Evolutionary conservation across 2,113 vertebrate genomes (phyloP).

Genomic region (Pyrgilauda ruficollis): DNA sequence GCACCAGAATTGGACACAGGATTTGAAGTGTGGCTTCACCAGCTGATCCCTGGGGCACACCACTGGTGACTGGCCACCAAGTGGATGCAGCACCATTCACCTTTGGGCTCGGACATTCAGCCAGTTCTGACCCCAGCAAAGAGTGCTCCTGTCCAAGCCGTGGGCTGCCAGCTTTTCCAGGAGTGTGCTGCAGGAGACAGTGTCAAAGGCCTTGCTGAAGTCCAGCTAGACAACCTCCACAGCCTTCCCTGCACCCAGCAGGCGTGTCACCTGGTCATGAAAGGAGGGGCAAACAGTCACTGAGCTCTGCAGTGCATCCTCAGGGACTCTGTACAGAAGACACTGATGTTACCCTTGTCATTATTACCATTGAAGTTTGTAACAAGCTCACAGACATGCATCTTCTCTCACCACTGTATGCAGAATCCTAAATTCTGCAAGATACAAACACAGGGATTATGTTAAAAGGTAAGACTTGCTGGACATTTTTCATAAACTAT

Average conservation of each 20-base stretch:
- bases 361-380: background rate
- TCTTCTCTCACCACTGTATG: background rate
- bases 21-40: background rate
- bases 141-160: accelerated
- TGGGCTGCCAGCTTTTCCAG: background rate
- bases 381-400: accelerated
- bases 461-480: background rate
- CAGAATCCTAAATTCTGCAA: background rate
- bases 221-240: background rate
- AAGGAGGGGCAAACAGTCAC: background rate
- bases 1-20: background rate
- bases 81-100: background rate
- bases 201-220: background rate
- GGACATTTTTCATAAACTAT: background rate
- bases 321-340: background rate
- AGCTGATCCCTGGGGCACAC: background rate
- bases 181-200: accelerated
- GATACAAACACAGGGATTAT: background rate
- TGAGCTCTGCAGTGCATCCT: background rate
- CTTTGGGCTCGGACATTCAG: background rate
- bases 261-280: background rate
- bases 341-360: background rate
- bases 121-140: background rate
- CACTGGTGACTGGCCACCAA: background rate
- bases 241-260: background rate